Base-by-base conservation (phyloP, 53 echinoderm and acorn worm species). In the Glandiceps talaboti region DNA sequence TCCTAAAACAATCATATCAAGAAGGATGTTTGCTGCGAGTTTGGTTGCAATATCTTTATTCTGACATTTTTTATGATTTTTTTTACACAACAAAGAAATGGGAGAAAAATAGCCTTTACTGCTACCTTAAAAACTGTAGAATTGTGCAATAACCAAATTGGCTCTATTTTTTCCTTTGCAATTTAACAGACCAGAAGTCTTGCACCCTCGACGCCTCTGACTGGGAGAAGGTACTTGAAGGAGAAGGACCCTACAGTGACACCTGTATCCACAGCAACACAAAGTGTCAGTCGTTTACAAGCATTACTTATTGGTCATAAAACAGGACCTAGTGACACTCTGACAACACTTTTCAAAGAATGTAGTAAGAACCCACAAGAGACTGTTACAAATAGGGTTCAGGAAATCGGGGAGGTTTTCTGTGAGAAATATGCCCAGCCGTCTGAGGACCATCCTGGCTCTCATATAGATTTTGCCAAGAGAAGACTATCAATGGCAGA, bases 251-350 rank as follows among this genome's bases (percentile, higher is more conserved):
- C 81, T 0, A 83, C 33, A 75, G 81, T 87, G 32, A 97, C 99
- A 0, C 99, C 99, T 0, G 93, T 99, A 26, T 99, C 99, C 77
- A 99, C 93, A 27, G 99, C 99, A 1, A 99, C 99, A n/a, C 99
- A 99, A 81, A 94, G 91, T 1, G 99, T 99, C 73, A 99, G 93
- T 83, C 85, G 88, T 29, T 88, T 99, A 32, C 99, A 99, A 86
- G 93, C 99, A 0, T 74, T 99, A 80, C 78, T 99, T 76, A 83
- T 84, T 1, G 99, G 99, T 0, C 83, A 86, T 27, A 94, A 92
- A 84, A 84, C 79, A 76, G 84, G 83, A 31, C 93, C 93, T 27
- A 99, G 92, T 25, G 99, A 99, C 14, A 76, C 85, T 10, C 83
- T 99, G 82, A 77, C 75, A 30, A 76, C 33, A 14, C 78, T 99